Evolutionary conservation across 2,888 invertebrate genomes (phyloP), one percentile per base, ranked within the genome.

Genomic region (Anthoptus insignis): DNA sequence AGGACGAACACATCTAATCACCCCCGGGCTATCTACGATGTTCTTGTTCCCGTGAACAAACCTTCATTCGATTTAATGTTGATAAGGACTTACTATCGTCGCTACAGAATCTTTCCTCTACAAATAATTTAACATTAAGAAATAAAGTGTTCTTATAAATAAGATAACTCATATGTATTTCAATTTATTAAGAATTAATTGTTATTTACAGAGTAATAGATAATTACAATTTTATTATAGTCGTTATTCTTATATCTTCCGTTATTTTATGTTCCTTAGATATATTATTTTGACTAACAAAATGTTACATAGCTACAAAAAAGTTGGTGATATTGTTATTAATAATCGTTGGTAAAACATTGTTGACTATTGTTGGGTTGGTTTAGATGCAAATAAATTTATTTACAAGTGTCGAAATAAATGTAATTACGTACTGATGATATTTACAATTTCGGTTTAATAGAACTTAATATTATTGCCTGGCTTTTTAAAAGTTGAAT

Each of bases 1-100:
- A 95, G 91, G 96, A 96, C 86, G 96, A 96, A 92, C 95, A 95
- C 93, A 96, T 96, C 94, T 96, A 93, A 94, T 82, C 86, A 78
- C 79, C 77, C 79, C 87, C 83, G 82, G 81, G 81, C 82, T 82
- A 82, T 80, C 85, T 80, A 74, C 86, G 76, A 64, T 45, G 14
- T 47, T 32, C 47, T 34, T 57, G 14, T 37, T 3, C 9, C 19
- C 7, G 14, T 29, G 24, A 27, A 58, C 79, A 73, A 76, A 71
- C 82, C 52, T 19, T n/a, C n/a, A 42, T 42, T 57, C 80, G 74
- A 73, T 76, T 63, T 77, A 66, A 54, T 39, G 42, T 34, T 29
- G 29, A 21, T 53, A 59, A 53, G 52, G 32, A 59, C 29, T 45
- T 54, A 39, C 49, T 59, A 60, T 59, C 54, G 59, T 61, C 60